These are phyloP conservation scores for Heliconius hewitsoni DNA, from an alignment of 1,140 invertebrate species.

Conservation along the genomic window DNA sequence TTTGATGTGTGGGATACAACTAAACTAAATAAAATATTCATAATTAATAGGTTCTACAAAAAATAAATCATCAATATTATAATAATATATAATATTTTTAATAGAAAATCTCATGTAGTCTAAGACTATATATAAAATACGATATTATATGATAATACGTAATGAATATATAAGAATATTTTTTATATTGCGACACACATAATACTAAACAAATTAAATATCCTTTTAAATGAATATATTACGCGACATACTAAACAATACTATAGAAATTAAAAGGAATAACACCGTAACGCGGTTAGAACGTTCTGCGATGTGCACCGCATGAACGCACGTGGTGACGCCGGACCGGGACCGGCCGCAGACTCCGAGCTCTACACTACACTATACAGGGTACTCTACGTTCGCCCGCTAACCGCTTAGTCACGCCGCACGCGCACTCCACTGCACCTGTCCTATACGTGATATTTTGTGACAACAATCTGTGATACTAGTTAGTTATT, in stretches of 20 bases:
- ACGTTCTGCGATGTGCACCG: constrained; percentile 19
- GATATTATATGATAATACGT: no score
- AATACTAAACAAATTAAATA: no score
- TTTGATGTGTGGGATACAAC: no score
- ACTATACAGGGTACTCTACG: constrained; percentile 18
- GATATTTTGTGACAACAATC: constrained; percentile 57
- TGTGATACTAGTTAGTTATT: constrained; percentile 53
- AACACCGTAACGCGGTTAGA: not conserved
- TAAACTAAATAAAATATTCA: no score
- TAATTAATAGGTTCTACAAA: no score
- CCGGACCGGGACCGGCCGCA: constrained; percentile 6
- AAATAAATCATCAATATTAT: no score
- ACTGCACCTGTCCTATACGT: constrained; percentile 55
- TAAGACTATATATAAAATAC: no score
- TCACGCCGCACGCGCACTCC: constrained; percentile 60
- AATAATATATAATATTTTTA: no score
- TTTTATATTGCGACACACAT: no score
- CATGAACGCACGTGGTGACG: constrained; percentile 22
- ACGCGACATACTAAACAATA: not conserved
- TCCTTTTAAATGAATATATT: no score
- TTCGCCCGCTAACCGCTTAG: constrained; percentile 61
- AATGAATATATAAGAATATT: no score
- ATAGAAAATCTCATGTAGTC: no score
- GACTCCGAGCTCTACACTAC: constrained; percentile 18
- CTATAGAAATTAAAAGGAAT: not conserved